Evolutionary conservation across 2,113 vertebrate species (phyloP).

Genomic region (Mirounga angustirostris): DNA sequence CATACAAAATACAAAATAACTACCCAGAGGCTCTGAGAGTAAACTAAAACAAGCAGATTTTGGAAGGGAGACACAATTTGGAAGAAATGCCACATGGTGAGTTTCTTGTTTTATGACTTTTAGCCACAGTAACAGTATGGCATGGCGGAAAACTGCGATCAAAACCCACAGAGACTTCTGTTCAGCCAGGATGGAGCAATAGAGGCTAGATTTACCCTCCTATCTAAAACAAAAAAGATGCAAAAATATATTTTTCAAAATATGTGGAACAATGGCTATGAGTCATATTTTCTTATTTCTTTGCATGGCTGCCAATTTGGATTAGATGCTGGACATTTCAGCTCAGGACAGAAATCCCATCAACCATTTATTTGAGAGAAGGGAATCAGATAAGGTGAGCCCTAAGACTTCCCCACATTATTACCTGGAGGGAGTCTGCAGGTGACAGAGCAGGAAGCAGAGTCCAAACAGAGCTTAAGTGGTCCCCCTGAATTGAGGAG

Average conservation of each 20-base stretch:
- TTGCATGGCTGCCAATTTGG: neutral
- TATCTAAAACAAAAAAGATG: neutral
- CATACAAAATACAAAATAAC: neutral
- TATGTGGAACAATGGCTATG: neutral
- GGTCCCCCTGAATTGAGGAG: neutral
- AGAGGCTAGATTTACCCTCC: neutral
- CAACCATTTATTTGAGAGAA: neutral
- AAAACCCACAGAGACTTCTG: neutral
- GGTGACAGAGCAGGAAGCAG: neutral
- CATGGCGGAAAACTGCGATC: neutral
- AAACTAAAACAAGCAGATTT: neutral
- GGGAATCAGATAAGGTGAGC: neutral
- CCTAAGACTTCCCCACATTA: no score
- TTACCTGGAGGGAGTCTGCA: no score
- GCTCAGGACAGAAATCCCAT: neutral
- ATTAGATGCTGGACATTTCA: neutral
- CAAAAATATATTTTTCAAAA: neutral
- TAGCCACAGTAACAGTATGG: neutral
- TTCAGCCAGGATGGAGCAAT: neutral
- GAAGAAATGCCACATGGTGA: neutral
- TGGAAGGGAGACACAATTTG: neutral
- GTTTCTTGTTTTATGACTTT: neutral
- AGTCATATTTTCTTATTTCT: neutral
- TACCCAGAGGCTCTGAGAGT: neutral
- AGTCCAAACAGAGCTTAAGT: no score